phyloP scores from a whole-genome alignment of 1,140 invertebrate genomes.

The Drosophila rufa region DNA sequence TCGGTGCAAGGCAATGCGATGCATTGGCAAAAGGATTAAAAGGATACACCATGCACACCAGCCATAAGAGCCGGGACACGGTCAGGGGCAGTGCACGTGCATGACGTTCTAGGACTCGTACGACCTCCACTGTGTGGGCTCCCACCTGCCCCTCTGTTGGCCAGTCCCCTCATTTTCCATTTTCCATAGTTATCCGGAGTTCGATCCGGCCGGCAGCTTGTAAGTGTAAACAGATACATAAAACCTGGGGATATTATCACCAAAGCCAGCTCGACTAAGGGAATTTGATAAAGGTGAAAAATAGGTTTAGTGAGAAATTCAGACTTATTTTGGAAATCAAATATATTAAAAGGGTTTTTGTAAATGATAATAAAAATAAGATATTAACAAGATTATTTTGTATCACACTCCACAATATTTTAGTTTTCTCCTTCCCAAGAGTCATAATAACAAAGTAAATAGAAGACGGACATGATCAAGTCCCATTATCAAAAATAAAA shows the following conservation, averaged over 20 bases:
- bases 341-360: too few species aligned
- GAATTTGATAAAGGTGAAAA: not conserved
- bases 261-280: not conserved
- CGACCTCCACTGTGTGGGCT: not conserved
- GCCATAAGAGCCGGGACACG: conserved; percentile 15
- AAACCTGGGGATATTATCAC: conserved; percentile 23
- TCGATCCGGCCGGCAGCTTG: conserved; percentile 57
- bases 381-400: not conserved
- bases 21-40: conserved; percentile 81
- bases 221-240: conserved; percentile 79
- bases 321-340: too few species aligned
- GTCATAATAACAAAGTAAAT: too few species aligned
- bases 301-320: not conserved
- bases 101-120: conserved; percentile 35
- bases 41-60: conserved; percentile 53
- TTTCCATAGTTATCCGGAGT: conserved; percentile 22
- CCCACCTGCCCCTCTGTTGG: too few species aligned
- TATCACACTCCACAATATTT: too few species aligned
- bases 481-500: not conserved
- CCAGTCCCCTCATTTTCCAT: conserved; percentile 4
- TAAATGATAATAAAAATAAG: too few species aligned
- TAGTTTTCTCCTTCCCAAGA: too few species aligned
- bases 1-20: conserved; percentile 75
- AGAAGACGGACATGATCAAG: too few species aligned
- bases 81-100: conserved; percentile 15